Base-by-base conservation (phyloP, 1,140 invertebrate genomes). In the Oncopodura yosiiana region DNA sequence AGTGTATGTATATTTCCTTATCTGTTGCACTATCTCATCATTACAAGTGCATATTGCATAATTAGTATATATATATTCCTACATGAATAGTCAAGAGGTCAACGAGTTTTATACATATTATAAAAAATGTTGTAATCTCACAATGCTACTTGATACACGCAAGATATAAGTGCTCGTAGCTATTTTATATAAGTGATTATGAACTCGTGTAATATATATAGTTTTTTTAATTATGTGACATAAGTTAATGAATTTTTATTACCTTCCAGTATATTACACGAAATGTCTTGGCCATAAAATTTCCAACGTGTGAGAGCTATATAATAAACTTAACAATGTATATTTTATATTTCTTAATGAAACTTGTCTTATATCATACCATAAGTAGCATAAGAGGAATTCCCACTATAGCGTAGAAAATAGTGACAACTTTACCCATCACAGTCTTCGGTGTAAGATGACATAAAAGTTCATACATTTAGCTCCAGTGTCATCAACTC, bases 321-420 rank as follows among this genome's bases (percentile, higher is more conserved):
- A 95, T n/a, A n/a, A n/a, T n/a, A n/a, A n/a, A n/a, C n/a, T n/a
- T n/a, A n/a, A n/a, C n/a, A n/a, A n/a, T n/a, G n/a, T n/a, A n/a
- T n/a, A n/a, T n/a, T n/a, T n/a, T n/a, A n/a, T n/a, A n/a, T n/a
- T n/a, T n/a, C n/a, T n/a, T n/a, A n/a, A n/a, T n/a, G n/a, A n/a
- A n/a, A n/a, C n/a, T n/a, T n/a, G n/a, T n/a, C n/a, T n/a, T n/a
- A n/a, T n/a, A n/a, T n/a, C n/a, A n/a, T n/a, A n/a, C n/a, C n/a
- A n/a, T n/a, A n/a, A n/a, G 77, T 48, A 96, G 77, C 86, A 94
- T 93, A 48, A 61, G 39, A 12, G 42, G 42, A 16, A 42, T 52
- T 27, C 93, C 93, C 57, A 95, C 73, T 65, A 95, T 89, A 27
- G 92, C 92, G 72, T 96, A 96, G 67, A 94, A 85, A 65, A 96